Evolutionary conservation across 1,140 invertebrate species (phyloP).

Genomic region (Sesamia nonagrioides): DNA sequence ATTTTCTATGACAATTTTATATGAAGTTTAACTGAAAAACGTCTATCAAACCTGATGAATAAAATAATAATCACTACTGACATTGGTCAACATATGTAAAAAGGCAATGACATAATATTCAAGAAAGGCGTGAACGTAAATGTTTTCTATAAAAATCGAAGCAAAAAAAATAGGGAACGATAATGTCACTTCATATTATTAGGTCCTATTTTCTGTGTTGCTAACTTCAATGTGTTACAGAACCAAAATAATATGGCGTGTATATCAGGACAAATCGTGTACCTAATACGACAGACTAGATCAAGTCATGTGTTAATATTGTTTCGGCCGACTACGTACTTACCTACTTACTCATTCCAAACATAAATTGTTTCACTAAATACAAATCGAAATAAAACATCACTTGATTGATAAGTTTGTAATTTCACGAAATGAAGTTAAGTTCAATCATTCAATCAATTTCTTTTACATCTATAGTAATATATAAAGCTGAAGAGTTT

Average conservation of each 20-base stretch:
- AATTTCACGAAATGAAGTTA: no score
- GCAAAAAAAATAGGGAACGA: conserved; percentile 3
- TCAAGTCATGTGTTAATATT: neutral
- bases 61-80: neutral
- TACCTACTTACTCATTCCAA: neutral
- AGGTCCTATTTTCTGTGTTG: conserved; percentile 1
- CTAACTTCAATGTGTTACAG: conserved; percentile 3
- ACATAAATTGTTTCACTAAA: neutral
- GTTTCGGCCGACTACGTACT: neutral
- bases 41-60: neutral
- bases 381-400: neutral
- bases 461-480: no score
- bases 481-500: no score
- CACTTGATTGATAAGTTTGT: neutral
- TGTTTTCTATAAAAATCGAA: neutral
- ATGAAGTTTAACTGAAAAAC: no score
- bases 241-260: conserved; percentile 1
- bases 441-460: no score
- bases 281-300: neutral
- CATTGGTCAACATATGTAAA: neutral
- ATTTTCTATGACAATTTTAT: no score
- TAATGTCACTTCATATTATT: conserved; percentile 36
- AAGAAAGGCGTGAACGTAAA: conserved; percentile 3
- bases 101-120: neutral
- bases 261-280: neutral